Evolutionary conservation across 2,797 vertebrate species (phyloP).

Genomic region (Ctenochaetus hawaiiensis): DNA sequence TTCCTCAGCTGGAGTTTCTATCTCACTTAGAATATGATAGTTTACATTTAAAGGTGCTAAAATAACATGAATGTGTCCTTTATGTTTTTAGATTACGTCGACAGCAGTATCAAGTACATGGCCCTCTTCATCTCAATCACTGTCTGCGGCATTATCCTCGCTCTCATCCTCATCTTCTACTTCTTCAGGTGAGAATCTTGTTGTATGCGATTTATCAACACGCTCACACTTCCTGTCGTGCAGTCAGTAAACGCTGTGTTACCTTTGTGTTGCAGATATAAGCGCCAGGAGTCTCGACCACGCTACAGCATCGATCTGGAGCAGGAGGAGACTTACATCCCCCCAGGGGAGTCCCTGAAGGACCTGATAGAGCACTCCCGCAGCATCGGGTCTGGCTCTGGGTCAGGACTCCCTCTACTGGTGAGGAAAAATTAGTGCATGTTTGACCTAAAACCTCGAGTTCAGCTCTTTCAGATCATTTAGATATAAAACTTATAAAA

Average conservation of each 20-base stretch:
- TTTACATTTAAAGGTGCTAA: not conserved
- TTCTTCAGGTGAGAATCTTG: slow-evolving; percentile 90
- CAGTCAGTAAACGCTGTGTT: not conserved
- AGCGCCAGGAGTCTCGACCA: slow-evolving; percentile 89
- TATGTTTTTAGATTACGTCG: slow-evolving; percentile 86
- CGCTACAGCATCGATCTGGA: slow-evolving; percentile 94
- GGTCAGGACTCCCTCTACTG: slow-evolving; percentile 99
- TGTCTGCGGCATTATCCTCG: slow-evolving; percentile 89
- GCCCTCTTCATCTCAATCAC: slow-evolving; percentile 91
- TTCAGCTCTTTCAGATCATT: not conserved
- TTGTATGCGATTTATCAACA: not conserved
- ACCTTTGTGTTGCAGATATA: slow-evolving; percentile 83
- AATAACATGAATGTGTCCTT: not conserved
- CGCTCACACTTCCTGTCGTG: not conserved
- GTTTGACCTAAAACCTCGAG: not conserved
- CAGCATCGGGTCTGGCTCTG: slow-evolving; percentile 92
- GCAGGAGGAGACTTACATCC: slow-evolving; percentile 94
- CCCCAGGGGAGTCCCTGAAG: slow-evolving; percentile 90
- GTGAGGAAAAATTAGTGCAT: slow-evolving; percentile 79
- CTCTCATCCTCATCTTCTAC: slow-evolving; percentile 90
- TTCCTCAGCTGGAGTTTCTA: slow-evolving; percentile 20
- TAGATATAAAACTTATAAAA: too few species aligned
- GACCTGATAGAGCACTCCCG: slow-evolving; percentile 95
- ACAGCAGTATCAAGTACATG: slow-evolving; percentile 90
- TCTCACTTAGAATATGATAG: not conserved